Base-by-base conservation (phyloP, 1,140 invertebrate species). In the Listronotus oregonensis region DNA sequence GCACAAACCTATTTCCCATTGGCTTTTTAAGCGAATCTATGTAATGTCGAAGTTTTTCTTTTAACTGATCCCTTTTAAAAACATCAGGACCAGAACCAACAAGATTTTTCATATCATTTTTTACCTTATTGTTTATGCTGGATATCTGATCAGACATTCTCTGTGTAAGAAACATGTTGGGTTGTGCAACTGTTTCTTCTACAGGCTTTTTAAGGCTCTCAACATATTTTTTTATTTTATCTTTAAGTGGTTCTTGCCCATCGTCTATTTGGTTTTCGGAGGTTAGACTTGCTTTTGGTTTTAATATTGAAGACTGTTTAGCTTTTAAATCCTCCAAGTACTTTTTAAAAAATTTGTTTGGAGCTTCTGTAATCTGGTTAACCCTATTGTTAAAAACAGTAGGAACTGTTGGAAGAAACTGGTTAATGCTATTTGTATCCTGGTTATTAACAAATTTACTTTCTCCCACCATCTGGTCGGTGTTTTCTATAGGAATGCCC, bases 151-250 rank as follows among this genome's bases (percentile, higher is more conserved):
- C 34, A 12, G 34, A 37, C 8, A 37, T 37, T 8, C 34, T 37
- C 11, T 3, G 34, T 1, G 34, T 5, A 37, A 37, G 34, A 9
- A 10, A 10, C 15, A 21, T 3, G 2, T 4, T 6, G 1, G 15
- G 15, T 50, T 31, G 15, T 18, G 3, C 21, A n/a, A 50, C 6
- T 14, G 37, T 54, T 54, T 54, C 31, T 17, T 54, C 6, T 6
- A 6, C 3, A 18, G 54, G 54, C 42, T 56, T 56, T 14, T 56
- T 56, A 5, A 43, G 8, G 8, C 21, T 56, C 11, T n/a, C 54
- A 15, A 56, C 21, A n/a, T 42, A 56, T 42, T 56, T 12, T 14
- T 44, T 21, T 9, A 56, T 7, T 12, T 56, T 56, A 56, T 40
- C 40, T 43, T 56, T 44, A 5, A 56, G 18, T 11, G 21, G 9